Base-by-base conservation (phyloP, 1,140 invertebrate species). In the Eriocheir sinensis region DNA sequence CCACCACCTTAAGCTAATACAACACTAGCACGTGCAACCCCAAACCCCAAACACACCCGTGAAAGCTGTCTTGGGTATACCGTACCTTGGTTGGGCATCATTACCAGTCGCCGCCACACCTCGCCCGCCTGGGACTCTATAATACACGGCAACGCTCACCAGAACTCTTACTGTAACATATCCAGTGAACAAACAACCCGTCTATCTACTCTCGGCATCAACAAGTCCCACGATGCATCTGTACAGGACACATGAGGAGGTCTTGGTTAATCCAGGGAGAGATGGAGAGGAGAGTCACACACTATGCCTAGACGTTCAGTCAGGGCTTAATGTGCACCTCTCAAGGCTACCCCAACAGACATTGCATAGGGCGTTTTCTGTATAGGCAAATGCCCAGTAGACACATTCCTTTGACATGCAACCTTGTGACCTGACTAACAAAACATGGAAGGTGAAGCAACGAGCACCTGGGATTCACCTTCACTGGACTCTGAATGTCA, bases 221-320 rank as follows among this genome's bases (percentile, higher is more conserved):
- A 38, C 53, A 90, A 36, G 89, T 90, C 89, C 89, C 48, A 90
- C 89, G 89, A 90, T 72, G 89, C 32, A 90, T 72, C 89, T 90
- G 89, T 90, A 90, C 89, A 90, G 60, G 60, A 90, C n/a, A 72
- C 8, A 72, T n/a, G n/a, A 90, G 32, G 48, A 90, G 48, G 89
- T 3, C 89, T 88, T 90, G 89, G 89, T 90, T 90, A 90, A 36
- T 90, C 48, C 36, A 30, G 2, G 89, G 60, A 38, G 60, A 72
- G 48, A 32, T 53, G 89, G 60, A 36, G 72, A 41, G n/a, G n/a
- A n/a, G n/a, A n/a, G n/a, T n/a, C n/a, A n/a, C n/a, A n/a, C n/a
- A n/a, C n/a, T n/a, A n/a, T n/a, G n/a, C n/a, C n/a, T n/a, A n/a
- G n/a, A n/a, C n/a, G n/a, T n/a, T n/a, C n/a, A n/a, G n/a, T n/a